These are phyloP conservation scores for Luidia sarsii DNA, from an alignment of 53 echinoderm and acorn worm species.

Conservation along the genomic window DNA sequence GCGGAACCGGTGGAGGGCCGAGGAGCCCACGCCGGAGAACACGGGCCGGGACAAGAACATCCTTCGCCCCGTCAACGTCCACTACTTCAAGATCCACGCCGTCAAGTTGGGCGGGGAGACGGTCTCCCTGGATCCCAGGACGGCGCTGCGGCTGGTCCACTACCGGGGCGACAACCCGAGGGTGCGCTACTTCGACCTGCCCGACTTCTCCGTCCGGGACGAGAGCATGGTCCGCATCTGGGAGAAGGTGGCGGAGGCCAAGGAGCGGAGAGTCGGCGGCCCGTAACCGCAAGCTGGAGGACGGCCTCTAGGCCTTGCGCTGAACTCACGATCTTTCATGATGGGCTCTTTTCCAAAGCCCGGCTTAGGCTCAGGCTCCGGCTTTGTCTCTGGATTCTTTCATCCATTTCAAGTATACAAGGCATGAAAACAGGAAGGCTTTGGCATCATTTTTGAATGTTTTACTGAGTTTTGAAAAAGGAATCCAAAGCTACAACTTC, in stretches of 20 bases:
- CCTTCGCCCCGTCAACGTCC: constrained; percentile 75
- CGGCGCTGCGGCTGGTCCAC: constrained; percentile 75
- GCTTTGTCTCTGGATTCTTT: too few relatives aligned
- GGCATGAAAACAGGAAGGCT: too few relatives aligned
- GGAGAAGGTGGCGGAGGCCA: neutral
- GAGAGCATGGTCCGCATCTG: constrained; percentile 38
- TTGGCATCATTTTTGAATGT: too few relatives aligned
- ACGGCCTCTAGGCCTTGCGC: too few relatives aligned
- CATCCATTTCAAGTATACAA: too few relatives aligned
- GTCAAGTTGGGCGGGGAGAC: constrained; percentile 77
- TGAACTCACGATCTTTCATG: too few relatives aligned
- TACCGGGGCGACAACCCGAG: constrained; percentile 71
- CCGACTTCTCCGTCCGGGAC: constrained; percentile 17
- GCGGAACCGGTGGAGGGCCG: constrained; percentile 70
- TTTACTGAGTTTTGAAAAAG: too few relatives aligned
- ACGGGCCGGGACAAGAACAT: constrained; percentile 81
- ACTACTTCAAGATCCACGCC: constrained; percentile 85
- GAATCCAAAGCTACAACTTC: too few relatives aligned
- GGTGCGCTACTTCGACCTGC: constrained; percentile 38
- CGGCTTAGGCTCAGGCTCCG: too few relatives aligned
- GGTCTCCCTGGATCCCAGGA: constrained; percentile 62
- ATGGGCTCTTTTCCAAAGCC: too few relatives aligned
- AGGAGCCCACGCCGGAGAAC: constrained; percentile 65
- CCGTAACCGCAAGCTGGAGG: too few relatives aligned
- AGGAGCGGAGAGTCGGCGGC: neutral